Evolutionary conservation across 1,140 invertebrate species (phyloP).

Genomic region (Atta cephalotes): DNA sequence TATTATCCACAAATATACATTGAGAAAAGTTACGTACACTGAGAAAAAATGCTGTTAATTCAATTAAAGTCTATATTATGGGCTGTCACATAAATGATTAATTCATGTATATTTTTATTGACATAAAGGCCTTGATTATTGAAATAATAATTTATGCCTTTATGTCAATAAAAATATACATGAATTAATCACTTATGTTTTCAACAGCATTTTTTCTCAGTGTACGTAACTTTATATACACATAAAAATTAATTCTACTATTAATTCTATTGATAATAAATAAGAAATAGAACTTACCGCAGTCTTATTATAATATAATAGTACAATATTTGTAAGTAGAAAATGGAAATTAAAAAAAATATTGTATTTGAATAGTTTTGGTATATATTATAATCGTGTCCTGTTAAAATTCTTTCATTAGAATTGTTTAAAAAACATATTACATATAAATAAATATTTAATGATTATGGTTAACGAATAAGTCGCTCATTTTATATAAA

Average conservation of each 20-base stretch:
- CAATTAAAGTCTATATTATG: too few species aligned
- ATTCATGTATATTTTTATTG: too few species aligned
- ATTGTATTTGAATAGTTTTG: not conserved
- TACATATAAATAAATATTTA: not conserved
- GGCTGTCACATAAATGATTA: too few species aligned
- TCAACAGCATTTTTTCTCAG: too few species aligned
- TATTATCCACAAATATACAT: not conserved
- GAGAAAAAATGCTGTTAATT: too few species aligned
- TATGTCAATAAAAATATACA: too few species aligned
- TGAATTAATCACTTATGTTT: too few species aligned
- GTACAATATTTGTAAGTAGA: not conserved
- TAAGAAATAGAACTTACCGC: not conserved
- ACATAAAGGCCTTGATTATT: too few species aligned
- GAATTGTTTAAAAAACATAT: not conserved
- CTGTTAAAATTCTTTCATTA: not conserved
- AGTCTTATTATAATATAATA: too few species aligned
- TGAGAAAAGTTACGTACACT: too few species aligned
- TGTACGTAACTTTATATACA: not conserved
- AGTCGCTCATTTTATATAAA: not conserved
- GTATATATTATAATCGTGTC: not conserved
- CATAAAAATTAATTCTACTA: not conserved
- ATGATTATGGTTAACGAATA: not conserved
- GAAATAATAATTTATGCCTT: too few species aligned
- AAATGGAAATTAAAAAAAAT: not conserved
- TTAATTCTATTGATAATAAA: not conserved